phyloP scores from a whole-genome alignment of 2,797 vertebrate species.

The Platalea minor region DNA sequence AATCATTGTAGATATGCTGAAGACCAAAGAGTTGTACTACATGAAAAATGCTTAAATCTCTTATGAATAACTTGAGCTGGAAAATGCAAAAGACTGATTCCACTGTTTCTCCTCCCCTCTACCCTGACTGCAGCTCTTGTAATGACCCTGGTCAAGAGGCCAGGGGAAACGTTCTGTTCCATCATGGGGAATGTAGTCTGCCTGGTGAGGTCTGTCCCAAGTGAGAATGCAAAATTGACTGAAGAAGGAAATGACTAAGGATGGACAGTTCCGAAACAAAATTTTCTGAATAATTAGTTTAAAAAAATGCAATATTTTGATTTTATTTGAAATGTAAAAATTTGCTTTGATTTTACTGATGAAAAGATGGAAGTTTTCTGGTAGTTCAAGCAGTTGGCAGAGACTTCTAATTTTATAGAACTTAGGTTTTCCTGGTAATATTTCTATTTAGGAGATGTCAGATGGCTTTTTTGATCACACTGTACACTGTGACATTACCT shows the following conservation, averaged over 20 bases:
- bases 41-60: not conserved
- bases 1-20: not conserved
- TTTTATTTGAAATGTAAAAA: not conserved
- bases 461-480: not conserved
- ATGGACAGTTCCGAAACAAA: not conserved
- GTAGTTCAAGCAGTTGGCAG: not conserved
- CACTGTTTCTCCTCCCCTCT: not conserved
- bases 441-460: not conserved
- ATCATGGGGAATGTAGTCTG: not conserved
- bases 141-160: not conserved
- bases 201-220: not conserved
- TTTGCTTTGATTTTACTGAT: not conserved
- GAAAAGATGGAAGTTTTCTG: not conserved
- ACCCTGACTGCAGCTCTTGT: not conserved
- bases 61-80: not conserved
- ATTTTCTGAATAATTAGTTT: not conserved
- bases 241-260: not conserved
- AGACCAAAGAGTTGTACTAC: not conserved
- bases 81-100: not conserved
- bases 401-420: not conserved
- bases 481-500: not conserved
- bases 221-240: not conserved
- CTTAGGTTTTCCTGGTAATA: not conserved
- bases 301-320: not conserved
- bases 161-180: not conserved